Conservation (phyloP, 1,140 invertebrate genomes). For the Neomicropteryx cornuta region DNA sequence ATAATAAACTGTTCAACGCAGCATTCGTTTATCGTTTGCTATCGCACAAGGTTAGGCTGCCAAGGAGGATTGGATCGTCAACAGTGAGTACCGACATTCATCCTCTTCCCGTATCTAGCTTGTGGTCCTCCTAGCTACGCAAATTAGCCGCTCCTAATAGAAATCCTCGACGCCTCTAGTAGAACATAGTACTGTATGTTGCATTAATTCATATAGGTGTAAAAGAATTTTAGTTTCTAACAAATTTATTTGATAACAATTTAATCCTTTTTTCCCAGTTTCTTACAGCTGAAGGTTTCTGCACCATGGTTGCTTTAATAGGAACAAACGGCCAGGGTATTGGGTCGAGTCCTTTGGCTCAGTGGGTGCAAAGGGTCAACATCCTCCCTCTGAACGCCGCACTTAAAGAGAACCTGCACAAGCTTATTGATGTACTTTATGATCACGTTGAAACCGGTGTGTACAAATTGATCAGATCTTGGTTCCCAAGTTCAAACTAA, state of each 20-base stretch:
- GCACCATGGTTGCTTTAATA: conserved; percentile 73
- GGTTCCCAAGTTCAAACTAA: not conserved
- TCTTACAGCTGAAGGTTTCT: conserved; percentile 79
- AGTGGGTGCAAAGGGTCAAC: conserved; percentile 73
- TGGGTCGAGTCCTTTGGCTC: conserved; percentile 77
- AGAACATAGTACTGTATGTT: too few species aligned
- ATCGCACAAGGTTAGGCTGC: too few species aligned
- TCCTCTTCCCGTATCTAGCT: too few species aligned
- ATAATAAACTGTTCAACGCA: too few species aligned
- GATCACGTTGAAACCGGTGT: conserved; percentile 72
- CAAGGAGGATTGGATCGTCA: too few species aligned
- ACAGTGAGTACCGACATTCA: too few species aligned
- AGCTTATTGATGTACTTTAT: conserved; percentile 74
- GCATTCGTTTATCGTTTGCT: too few species aligned
- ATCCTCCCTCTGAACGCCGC: conserved; percentile 51
- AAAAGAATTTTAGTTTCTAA: too few species aligned
- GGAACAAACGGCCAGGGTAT: conserved; percentile 93
- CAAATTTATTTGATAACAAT: not conserved
- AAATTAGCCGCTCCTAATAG: too few species aligned
- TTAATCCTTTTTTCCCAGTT: conserved; percentile 48
- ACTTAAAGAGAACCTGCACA: conserved; percentile 55
- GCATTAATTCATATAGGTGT: too few species aligned
- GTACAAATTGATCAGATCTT: conserved; percentile 8
- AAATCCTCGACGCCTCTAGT: too few species aligned
- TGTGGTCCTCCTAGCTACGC: too few species aligned